phyloP scores from a whole-genome alignment of 2,888 invertebrate genomes.

The Morpho achilles region DNA sequence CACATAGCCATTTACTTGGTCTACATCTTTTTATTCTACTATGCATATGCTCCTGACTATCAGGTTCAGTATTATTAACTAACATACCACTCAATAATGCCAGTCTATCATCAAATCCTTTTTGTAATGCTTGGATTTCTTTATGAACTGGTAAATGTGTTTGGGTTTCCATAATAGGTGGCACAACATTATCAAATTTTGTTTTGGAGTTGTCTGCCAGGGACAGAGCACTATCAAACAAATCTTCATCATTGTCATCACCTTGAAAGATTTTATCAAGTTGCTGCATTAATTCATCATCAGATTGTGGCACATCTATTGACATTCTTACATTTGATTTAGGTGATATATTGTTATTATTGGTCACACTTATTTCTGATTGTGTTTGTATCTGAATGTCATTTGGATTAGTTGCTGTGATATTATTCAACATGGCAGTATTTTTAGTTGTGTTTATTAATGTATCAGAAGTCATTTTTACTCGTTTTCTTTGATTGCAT shows the following conservation, averaged over 20 bases:
- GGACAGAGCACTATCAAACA: slow-evolving; percentile 58
- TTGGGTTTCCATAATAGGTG: slow-evolving; percentile 11
- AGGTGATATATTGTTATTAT: slow-evolving; percentile 20
- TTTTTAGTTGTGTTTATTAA: slow-evolving; percentile 24
- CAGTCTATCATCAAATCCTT: slow-evolving; percentile 58
- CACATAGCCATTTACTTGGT: slow-evolving; percentile 66
- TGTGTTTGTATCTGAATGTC: slow-evolving; percentile 5
- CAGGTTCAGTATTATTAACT: slow-evolving; percentile 35
- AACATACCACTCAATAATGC: slow-evolving; percentile 51
- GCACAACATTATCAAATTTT: slow-evolving; percentile 31
- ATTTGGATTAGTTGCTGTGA: not conserved
- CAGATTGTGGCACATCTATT: slow-evolving; percentile 48
- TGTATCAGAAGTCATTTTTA: slow-evolving; percentile 35
- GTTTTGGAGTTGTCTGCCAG: slow-evolving; percentile 37
- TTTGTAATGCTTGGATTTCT: slow-evolving; percentile 49
- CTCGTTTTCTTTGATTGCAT: slow-evolving; percentile 46
- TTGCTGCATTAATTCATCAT: slow-evolving; percentile 61
- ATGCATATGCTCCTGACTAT: slow-evolving; percentile 17
- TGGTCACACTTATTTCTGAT: slow-evolving; percentile 1
- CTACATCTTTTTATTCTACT: slow-evolving; percentile 38
- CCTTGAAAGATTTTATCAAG: slow-evolving; percentile 67
- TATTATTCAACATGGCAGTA: slow-evolving; percentile 21
- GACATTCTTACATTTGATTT: slow-evolving; percentile 32
- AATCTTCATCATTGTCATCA: slow-evolving; percentile 60
- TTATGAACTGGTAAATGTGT: slow-evolving; percentile 4